phyloP scores from a whole-genome alignment of 2,888 invertebrate species.

The Polymixis lichenea region DNA sequence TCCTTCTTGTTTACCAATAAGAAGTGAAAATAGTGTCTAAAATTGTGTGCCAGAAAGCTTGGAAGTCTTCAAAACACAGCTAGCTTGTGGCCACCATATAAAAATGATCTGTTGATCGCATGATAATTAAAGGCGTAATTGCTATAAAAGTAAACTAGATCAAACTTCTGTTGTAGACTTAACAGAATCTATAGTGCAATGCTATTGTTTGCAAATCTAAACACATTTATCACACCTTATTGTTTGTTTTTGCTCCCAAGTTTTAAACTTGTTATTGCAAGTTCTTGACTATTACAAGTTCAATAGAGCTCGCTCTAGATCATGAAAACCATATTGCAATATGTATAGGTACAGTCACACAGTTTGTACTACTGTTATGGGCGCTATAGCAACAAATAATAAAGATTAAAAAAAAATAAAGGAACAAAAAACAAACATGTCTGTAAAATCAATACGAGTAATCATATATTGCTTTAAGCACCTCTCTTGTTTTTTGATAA shows the following conservation, averaged over 20 bases:
- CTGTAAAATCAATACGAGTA: neutral
- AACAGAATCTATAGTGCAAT: neutral
- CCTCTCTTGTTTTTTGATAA: no score
- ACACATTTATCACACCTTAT: constrained; percentile 8
- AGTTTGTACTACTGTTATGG: neutral
- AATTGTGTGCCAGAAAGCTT: neutral
- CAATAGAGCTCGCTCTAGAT: neutral
- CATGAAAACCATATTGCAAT: neutral
- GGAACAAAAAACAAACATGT: neutral
- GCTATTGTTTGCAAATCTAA: constrained; percentile 15
- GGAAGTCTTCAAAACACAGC: neutral
- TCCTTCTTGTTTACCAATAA: neutral
- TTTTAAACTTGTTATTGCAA: constrained; percentile 12
- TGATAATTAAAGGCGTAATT: no score
- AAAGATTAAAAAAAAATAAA: neutral
- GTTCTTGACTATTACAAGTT: constrained; percentile 15
- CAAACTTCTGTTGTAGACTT: neutral
- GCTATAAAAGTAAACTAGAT: neutral
- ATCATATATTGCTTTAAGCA: no score
- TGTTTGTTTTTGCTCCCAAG: constrained; percentile 9
- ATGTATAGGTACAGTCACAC: no score
- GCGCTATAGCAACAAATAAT: neutral
- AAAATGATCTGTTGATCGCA: neutral
- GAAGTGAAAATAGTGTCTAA: neutral
- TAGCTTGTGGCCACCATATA: neutral